A percentile compares a stretch with the other conserved stretches of the same genome.
These are phyloP conservation scores for Phrynosoma platyrhinos DNA, from an alignment of 2,113 vertebrate genomes.

Conservation along the genomic window DNA sequence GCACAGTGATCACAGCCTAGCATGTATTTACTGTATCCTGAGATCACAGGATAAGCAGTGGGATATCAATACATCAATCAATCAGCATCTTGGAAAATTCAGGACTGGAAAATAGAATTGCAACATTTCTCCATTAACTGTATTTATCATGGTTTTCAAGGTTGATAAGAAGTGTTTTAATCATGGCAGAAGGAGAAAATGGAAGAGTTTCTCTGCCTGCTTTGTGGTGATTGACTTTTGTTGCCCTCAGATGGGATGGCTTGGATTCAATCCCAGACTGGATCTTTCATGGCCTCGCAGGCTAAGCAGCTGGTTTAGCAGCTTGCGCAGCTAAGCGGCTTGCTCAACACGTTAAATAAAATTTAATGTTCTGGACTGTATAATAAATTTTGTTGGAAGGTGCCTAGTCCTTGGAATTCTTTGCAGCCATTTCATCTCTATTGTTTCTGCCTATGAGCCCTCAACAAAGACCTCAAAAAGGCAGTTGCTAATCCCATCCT, in stretches of 20 bases:
- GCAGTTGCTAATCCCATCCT: neutral
- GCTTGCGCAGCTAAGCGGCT: constrained; percentile 11
- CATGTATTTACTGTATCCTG: too few species aligned
- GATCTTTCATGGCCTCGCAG: constrained; percentile 27
- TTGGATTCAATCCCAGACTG: neutral
- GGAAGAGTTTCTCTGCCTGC: neutral
- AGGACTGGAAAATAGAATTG: neutral
- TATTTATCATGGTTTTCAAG: constrained; percentile 52
- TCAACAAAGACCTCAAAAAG: neutral
- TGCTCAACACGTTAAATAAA: constrained; percentile 21
- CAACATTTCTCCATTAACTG: neutral
- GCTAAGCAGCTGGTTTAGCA: neutral
- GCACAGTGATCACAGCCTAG: neutral
- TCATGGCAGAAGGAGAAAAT: neutral
- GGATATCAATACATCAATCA: too few species aligned
- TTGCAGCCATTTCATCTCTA: neutral
- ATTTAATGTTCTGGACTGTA: neutral
- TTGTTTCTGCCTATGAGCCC: neutral
- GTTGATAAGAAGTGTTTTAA: neutral
- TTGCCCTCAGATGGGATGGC: fast-evolving
- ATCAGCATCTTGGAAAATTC: neutral
- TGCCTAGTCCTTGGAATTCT: neutral
- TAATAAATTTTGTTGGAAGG: constrained; percentile 33
- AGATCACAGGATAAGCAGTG: too few species aligned
- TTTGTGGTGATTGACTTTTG: fast-evolving